Base-by-base conservation (phyloP, 2,888 invertebrate species). In the Tetropium fuscum region DNA sequence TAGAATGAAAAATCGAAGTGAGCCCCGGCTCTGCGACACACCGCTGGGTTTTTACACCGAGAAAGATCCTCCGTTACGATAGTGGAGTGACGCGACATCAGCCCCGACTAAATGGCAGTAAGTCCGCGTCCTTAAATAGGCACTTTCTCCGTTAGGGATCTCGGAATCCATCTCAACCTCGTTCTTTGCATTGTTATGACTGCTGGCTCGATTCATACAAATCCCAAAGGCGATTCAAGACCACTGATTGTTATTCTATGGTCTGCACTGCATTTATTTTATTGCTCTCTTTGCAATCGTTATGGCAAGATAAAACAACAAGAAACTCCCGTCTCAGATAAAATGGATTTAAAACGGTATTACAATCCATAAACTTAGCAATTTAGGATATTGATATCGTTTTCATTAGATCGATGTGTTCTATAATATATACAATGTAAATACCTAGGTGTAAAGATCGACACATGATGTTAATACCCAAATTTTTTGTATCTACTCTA, bases 1-100 rank as follows among this genome's bases (percentile, higher is more conserved):
- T 76, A 64, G 75, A 77, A 75, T 76, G 77, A 76, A 75, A 76
- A 76, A 77, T 77, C 75, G 75, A 76, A 74, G 53, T 34, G 45
- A 36, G 55, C 43, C 57, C 30, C 7, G 10, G 13, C 44, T 44
- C 13, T 44, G 30, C 41, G 56, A 57, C 56, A 34, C 56, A 51
- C 38, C 47, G 55, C 47, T 55, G 55, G 30, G 51, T 18, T 51
- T 51, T 51, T 51, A 43, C 56, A 47, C 41, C 34, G 43, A 20
- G 49, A 32, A 20, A 59, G 61, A 59, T 62, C 59, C 53, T 47
- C 47, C 51, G 36, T 22, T 22, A 36, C 44, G 66, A 66, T 66
- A 66, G 56, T n/a, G 27, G 25, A 45, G 32, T 47, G 55, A 40
- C 47, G 45, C 47, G 32, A 40, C 48, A 30, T 55, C 55, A 53